Conservation (phyloP, 2,797 vertebrate genomes). For the Rhodeus uyekii region DNA sequence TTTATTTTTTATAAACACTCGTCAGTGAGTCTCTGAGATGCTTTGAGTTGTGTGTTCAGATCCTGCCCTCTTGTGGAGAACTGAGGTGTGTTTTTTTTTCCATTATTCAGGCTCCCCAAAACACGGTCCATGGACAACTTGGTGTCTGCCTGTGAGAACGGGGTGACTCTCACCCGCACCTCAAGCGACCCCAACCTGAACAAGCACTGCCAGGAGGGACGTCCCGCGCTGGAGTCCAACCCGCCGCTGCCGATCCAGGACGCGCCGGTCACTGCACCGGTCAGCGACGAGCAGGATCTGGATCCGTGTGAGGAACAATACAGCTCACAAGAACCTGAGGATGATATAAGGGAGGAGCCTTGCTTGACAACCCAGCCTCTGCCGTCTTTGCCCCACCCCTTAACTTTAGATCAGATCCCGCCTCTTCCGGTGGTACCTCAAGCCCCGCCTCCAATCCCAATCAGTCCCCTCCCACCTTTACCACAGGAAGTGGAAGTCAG, state of each 20-base stretch:
- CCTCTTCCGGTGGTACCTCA: conserved; percentile 63
- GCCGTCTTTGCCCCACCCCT: conserved; percentile 70
- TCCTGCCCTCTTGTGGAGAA: conserved; percentile 64
- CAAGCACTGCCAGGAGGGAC: conserved; percentile 92
- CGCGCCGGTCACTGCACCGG: conserved; percentile 44
- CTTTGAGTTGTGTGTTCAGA: conserved; percentile 23
- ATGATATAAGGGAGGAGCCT: conserved; percentile 59
- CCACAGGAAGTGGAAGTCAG: conserved; percentile 57
- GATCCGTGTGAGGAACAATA: neutral
- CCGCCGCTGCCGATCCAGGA: conserved; percentile 61
- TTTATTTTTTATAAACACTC: neutral
- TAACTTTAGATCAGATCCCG: conserved; percentile 53
- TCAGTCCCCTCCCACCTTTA: conserved; percentile 54
- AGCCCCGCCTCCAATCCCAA: conserved; percentile 62
- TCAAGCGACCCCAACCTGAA: conserved; percentile 99
- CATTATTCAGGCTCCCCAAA: conserved; percentile 87
- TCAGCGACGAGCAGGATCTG: conserved; percentile 35
- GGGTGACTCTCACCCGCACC: conserved; percentile 87
- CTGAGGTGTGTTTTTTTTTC: conserved; percentile 15
- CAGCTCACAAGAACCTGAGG: no score
- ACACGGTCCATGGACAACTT: conserved; percentile 98
- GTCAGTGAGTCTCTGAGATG: neutral
- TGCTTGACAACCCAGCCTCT: conserved; percentile 81
- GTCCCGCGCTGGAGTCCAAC: conserved; percentile 73
- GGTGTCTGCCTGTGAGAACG: conserved; percentile 89